Percentiles rank a stretch among this genome's conserved stretches.
Conservation (phyloP, 2,113 vertebrate species). For the Entomyzon cyanotis region DNA sequence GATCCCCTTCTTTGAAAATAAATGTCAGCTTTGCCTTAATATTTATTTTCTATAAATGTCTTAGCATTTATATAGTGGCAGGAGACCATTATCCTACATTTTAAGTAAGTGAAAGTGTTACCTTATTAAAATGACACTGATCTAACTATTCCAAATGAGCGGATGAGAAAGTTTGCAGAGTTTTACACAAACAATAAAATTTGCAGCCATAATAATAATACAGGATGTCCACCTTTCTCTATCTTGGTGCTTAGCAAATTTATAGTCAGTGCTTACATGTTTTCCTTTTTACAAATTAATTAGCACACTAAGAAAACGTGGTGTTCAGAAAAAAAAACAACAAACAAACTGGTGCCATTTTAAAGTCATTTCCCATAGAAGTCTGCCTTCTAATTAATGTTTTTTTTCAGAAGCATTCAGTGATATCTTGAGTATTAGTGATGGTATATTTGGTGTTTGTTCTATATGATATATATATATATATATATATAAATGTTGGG, state of each 20-base stretch:
- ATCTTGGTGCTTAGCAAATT: slow-evolving; percentile 75
- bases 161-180: slow-evolving; percentile 64
- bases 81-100: slow-evolving; percentile 70
- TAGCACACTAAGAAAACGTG: slow-evolving; percentile 64
- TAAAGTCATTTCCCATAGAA: slow-evolving; percentile 73
- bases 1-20: slow-evolving; percentile 70
- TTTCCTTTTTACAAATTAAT: slow-evolving; percentile 70
- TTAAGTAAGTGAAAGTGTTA: slow-evolving; percentile 73
- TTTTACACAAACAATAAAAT: slow-evolving; percentile 68
- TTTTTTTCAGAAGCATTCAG: slow-evolving; percentile 77
- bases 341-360: slow-evolving; percentile 67
- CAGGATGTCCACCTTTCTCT: slow-evolving; percentile 76
- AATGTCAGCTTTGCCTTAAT: slow-evolving; percentile 83
- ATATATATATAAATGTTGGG: slow-evolving; percentile 65
- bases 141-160: slow-evolving; percentile 60
- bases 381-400: slow-evolving; percentile 75
- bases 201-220: slow-evolving; percentile 70
- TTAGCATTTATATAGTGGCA: slow-evolving; percentile 70
- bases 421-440: slow-evolving; percentile 80
- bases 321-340: slow-evolving; percentile 61
- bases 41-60: slow-evolving; percentile 79
- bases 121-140: slow-evolving; percentile 78
- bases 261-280: slow-evolving; percentile 70
- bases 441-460: slow-evolving; percentile 78
- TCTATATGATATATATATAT: slow-evolving; percentile 71